phyloP scores from a whole-genome alignment of 2,888 invertebrate genomes.

The Cantharis flavilabris region DNA sequence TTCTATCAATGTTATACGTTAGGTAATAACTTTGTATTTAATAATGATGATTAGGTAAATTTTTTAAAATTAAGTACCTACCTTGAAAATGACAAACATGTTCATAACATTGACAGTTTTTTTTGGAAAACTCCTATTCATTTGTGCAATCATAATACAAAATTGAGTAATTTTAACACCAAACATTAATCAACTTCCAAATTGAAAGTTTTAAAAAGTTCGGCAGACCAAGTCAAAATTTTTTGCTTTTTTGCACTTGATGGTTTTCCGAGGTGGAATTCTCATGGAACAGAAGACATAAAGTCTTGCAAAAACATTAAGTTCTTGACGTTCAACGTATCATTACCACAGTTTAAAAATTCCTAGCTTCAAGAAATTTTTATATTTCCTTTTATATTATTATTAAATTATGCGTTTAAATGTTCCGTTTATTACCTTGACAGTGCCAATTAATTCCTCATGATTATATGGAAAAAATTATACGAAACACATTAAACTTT shows the following conservation, averaged over 20 bases:
- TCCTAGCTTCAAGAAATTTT: background rate
- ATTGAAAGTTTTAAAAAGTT: background rate
- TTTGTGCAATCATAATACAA: background rate
- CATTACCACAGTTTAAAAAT: background rate
- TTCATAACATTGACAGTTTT: background rate
- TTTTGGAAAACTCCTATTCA: background rate
- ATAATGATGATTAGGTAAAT: background rate
- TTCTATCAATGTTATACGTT: conserved; percentile 8
- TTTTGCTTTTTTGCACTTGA: too few relatives aligned
- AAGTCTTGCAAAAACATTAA: too few relatives aligned
- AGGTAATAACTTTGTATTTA: background rate
- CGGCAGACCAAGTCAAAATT: too few relatives aligned
- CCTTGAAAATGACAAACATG: background rate
- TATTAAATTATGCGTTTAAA: too few relatives aligned
- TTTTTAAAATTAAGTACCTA: background rate
- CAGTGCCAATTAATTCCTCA: too few relatives aligned
- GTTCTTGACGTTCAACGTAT: background rate
- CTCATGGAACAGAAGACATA: too few relatives aligned
- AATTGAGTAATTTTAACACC: background rate
- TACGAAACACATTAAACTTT: too few relatives aligned
- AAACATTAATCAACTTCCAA: background rate
- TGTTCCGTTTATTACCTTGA: too few relatives aligned
- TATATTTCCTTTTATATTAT: background rate
- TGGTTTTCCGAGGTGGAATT: too few relatives aligned
- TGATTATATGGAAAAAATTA: too few relatives aligned